A percentile compares a stretch with the other conserved stretches of the same genome.
Conservation (phyloP, 1,140 invertebrate species). For the Olivierus martensii region DNA sequence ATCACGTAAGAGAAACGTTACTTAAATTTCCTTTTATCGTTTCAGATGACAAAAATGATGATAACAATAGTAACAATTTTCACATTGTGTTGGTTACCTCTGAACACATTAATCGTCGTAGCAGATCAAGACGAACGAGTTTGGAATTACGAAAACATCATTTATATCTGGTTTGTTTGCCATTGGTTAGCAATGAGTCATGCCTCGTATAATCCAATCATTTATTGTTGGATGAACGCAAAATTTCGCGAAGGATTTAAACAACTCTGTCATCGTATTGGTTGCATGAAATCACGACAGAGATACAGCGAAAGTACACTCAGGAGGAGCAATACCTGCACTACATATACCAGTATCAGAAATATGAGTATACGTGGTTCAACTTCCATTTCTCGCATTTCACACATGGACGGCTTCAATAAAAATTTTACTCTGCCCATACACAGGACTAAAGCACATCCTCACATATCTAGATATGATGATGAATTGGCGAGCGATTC, state of each 20-base stretch:
- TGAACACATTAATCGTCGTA: slow-evolving; percentile 29
- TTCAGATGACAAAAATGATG: slow-evolving; percentile 49
- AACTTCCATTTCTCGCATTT: not conserved
- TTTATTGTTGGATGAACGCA: slow-evolving; percentile 85
- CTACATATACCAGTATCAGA: slow-evolving; percentile 13
- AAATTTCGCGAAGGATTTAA: slow-evolving; percentile 45
- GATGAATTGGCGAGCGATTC: too few relatives aligned
- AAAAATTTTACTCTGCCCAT: too few relatives aligned
- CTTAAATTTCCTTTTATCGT: slow-evolving; percentile 7
- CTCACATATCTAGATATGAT: too few relatives aligned
- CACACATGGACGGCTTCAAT: too few relatives aligned
- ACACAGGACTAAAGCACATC: too few relatives aligned
- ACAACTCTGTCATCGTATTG: not conserved
- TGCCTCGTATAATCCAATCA: slow-evolving; percentile 81
- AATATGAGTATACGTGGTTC: slow-evolving; percentile 9
- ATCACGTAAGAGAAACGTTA: too few relatives aligned
- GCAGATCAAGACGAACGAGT: slow-evolving; percentile 26
- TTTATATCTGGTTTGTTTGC: slow-evolving; percentile 56
- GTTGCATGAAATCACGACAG: too few relatives aligned
- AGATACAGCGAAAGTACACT: slow-evolving; percentile 2
- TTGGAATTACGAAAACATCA: slow-evolving; percentile 31
- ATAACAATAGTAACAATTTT: slow-evolving; percentile 35
- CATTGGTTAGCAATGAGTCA: slow-evolving; percentile 86
- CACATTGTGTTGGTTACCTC: slow-evolving; percentile 34
- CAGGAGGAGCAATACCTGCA: slow-evolving; percentile 9